Conservation (phyloP, 2,888 invertebrate species). For the Scotopteryx bipunctaria region DNA sequence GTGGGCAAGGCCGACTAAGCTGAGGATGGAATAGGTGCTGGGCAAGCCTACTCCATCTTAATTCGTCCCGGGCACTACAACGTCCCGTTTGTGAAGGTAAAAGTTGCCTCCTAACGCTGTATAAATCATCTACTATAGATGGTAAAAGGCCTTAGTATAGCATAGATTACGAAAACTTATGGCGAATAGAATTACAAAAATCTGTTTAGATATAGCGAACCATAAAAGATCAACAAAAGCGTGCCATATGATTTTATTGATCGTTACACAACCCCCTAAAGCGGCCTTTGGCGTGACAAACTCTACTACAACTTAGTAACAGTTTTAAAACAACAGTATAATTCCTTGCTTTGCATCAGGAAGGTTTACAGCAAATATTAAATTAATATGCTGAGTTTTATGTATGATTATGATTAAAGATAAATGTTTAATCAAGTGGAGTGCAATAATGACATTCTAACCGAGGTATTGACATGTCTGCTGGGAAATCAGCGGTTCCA, state of each 20-base stretch:
- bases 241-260: not conserved
- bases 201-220: no score
- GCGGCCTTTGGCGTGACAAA: constrained; percentile 4
- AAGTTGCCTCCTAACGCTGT: no score
- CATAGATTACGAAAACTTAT: no score
- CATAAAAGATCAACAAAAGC: not conserved
- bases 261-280: constrained; percentile 2
- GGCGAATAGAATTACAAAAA: no score
- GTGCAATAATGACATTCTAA: constrained; percentile 60
- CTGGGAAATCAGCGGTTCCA: constrained; percentile 66
- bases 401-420: constrained; percentile 48
- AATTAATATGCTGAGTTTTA: constrained; percentile 10
- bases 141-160: no score
- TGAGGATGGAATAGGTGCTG: no score
- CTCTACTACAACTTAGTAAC: not conserved
- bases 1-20: no score
- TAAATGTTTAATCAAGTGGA: constrained; percentile 69
- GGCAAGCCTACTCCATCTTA: no score
- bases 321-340: not conserved
- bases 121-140: no score
- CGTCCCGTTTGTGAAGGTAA: no score
- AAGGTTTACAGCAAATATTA: constrained; percentile 1
- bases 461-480: constrained; percentile 59
- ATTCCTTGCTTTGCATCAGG: not conserved
- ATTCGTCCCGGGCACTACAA: no score